These are phyloP conservation scores for Cyanocitta stelleri DNA, from an alignment of 2,113 vertebrate genomes.

Conservation along the genomic window DNA sequence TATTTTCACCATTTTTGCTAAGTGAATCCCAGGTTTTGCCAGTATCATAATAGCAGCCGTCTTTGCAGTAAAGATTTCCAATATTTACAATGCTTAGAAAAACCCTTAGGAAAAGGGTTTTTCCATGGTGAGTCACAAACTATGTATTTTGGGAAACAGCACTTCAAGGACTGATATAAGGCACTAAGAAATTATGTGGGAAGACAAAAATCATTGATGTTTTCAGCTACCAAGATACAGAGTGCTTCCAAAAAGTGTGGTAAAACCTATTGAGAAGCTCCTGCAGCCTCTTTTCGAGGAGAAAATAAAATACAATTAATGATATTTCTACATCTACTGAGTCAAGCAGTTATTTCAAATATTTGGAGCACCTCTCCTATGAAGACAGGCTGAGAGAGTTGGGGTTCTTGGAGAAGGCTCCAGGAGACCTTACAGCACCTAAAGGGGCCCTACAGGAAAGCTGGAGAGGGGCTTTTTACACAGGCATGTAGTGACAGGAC, in stretches of 20 bases:
- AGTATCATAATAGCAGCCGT: not conserved
- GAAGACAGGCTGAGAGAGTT: not conserved
- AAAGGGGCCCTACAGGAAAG: not conserved
- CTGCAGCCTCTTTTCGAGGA: not conserved
- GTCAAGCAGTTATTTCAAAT: not conserved
- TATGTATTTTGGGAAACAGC: slow-evolving; percentile 42
- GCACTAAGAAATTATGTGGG: slow-evolving; percentile 19
- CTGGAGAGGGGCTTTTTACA: not conserved
- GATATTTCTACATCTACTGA: not conserved
- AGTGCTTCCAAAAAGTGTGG: not conserved
- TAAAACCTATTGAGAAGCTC: not conserved
- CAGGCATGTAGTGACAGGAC: not conserved
- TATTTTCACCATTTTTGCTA: not conserved
- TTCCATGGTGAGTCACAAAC: slow-evolving; percentile 48
- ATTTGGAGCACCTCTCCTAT: not conserved
- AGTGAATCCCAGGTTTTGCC: not conserved
- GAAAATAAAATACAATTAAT: not conserved
- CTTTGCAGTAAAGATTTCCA: not conserved
- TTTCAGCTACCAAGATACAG: slow-evolving; percentile 11
- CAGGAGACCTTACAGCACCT: not conserved
- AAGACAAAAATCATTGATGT: slow-evolving; percentile 42
- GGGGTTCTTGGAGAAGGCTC: not conserved
- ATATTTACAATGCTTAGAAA: slow-evolving; percentile 10
- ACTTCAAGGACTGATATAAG: slow-evolving; percentile 35
- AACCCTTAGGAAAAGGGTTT: slow-evolving; percentile 17